Conservation (phyloP, 1,140 invertebrate genomes). For the Nymphalis io region DNA sequence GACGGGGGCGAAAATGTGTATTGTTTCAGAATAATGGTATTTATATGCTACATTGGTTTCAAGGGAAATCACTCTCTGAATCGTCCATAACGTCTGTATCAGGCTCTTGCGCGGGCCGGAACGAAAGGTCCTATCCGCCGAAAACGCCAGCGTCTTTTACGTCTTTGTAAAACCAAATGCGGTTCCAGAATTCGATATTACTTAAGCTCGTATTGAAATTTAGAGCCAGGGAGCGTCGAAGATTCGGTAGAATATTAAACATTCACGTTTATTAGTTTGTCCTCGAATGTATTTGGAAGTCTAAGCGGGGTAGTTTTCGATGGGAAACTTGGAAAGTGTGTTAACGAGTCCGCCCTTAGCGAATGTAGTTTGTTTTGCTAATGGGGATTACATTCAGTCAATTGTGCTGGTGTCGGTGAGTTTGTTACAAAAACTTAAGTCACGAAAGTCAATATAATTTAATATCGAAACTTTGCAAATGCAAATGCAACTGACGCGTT, state of each 20-base stretch:
- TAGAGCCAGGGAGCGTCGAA: constrained; percentile 57
- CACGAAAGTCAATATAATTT: constrained; percentile 28
- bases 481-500: constrained; percentile 26
- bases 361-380: constrained; percentile 69
- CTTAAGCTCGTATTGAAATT: constrained; percentile 77
- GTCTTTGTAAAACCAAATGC: constrained; percentile 47
- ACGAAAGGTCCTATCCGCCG: constrained; percentile 45
- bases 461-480: constrained; percentile 32
- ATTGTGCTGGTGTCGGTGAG: constrained; percentile 52
- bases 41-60: constrained; percentile 80
- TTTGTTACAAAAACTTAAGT: constrained; percentile 44
- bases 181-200: constrained; percentile 67
- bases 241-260: constrained; percentile 79
- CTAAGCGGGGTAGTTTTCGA: constrained; percentile 74
- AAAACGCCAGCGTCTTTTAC: constrained; percentile 40
- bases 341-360: constrained; percentile 69
- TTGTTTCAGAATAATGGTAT: constrained; percentile 80
- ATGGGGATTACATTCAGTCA: constrained; percentile 68
- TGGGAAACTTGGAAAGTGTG: constrained; percentile 75
- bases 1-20: constrained; percentile 67
- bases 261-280: constrained; percentile 80
- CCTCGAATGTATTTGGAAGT: constrained; percentile 74
- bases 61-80: constrained; percentile 78
- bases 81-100: constrained; percentile 72
- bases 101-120: constrained; percentile 37